Evolutionary conservation across 2,888 invertebrate species (phyloP), one percentile per base, ranked within the genome.

Genomic region (Notodonta dromedarius): DNA sequence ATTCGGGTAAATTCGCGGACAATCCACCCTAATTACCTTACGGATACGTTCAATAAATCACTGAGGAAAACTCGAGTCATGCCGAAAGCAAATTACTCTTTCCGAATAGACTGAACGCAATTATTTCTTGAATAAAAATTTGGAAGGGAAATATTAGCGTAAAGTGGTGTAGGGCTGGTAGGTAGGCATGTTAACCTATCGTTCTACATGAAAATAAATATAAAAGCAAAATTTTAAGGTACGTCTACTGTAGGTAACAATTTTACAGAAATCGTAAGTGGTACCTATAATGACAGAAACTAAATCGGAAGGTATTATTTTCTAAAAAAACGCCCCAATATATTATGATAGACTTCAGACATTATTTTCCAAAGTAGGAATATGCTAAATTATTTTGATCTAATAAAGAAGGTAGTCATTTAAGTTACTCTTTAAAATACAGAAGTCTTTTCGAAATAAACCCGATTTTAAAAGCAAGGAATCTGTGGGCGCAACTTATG

Each of bases 51-150:
- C 63, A 59, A 74, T 76, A 73, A 77, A 76, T 74, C 73, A 76
- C 69, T 56, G 64, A n/a, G 62, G 66, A 70, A 76, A 74, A 67
- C 69, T 70, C 74, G 62, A 76, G 76, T 77, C 72, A 77, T 71
- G 69, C 68, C 57, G 65, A 50, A 48, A 67, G 65, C 73, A 69
- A 77, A 77, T 77, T 73, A 68, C 67, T 63, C 42, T 24, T 24
- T 44, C 65, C 62, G 63, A 66, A 65, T 70, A 64, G 65, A 69
- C 66, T 72, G 62, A 62, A 69, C 59, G 44, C 24, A 56, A 55
- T 55, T 55, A 40, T 55, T 55, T 40, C 9, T 6, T 55, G 16
- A 55, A 55, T 40, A 55, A 14, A 40, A 32, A 6, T 13, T 14
- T 16, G n/a, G 35, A 53, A 16, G 14, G 55, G 14, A 40, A 55